phyloP scores from a whole-genome alignment of 2,797 vertebrate genomes.

The Gallinago stenura region DNA sequence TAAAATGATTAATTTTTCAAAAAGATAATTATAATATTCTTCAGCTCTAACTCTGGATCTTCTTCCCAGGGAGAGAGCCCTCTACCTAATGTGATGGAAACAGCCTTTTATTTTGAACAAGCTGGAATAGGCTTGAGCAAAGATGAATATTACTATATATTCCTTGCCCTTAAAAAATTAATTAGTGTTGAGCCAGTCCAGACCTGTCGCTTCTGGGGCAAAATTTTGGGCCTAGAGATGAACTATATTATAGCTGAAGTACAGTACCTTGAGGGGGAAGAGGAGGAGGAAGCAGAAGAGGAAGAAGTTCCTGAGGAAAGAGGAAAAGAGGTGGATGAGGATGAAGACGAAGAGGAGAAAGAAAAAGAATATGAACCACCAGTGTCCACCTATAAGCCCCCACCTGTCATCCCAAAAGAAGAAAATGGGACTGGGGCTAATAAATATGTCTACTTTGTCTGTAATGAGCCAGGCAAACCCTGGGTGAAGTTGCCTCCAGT shows the following conservation, averaged over 20 bases:
- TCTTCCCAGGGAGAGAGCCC: constrained; percentile 77
- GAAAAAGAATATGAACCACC: constrained; percentile 75
- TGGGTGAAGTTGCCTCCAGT: constrained; percentile 91
- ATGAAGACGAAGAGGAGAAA: constrained; percentile 57
- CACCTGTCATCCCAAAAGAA: constrained; percentile 85
- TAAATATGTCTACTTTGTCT: constrained; percentile 92
- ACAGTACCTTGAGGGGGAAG: constrained; percentile 73
- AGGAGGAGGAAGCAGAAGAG: constrained; percentile 74
- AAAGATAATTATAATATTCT: neutral
- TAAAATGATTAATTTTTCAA: neutral
- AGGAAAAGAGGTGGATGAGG: constrained; percentile 39
- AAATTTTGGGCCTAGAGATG: constrained; percentile 87
- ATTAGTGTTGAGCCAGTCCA: constrained; percentile 81
- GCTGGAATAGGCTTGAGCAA: constrained; percentile 87
- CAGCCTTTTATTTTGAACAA: constrained; percentile 91
- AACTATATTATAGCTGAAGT: constrained; percentile 90
- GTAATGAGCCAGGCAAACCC: constrained; percentile 87
- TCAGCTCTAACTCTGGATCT: constrained; percentile 30
- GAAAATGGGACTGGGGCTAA: constrained; percentile 85
- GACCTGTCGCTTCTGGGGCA: constrained; percentile 93
- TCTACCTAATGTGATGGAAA: constrained; percentile 88
- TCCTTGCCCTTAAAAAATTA: constrained; percentile 90
- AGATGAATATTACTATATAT: constrained; percentile 88
- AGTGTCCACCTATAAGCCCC: constrained; percentile 82
- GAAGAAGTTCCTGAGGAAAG: constrained; percentile 63